Conservation (phyloP, 2,113 vertebrate species). For the Stigmatopora argus region DNA sequence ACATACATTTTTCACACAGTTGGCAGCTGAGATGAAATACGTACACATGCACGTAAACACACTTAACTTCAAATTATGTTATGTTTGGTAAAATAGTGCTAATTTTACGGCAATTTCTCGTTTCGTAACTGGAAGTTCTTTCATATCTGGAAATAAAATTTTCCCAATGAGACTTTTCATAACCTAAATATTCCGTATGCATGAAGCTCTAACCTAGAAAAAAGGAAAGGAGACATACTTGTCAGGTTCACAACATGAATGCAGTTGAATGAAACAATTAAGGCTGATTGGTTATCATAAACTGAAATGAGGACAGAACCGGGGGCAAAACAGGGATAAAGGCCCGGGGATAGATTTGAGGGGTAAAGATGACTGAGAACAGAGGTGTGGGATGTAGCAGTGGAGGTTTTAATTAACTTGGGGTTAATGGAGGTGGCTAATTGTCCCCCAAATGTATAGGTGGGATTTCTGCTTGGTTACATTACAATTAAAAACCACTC, state of each 20-base stretch:
- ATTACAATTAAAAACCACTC: slow-evolving; percentile 73
- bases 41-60: too few relatives aligned
- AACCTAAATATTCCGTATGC: background rate
- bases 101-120: too few relatives aligned
- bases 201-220: slow-evolving; percentile 40
- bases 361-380: slow-evolving; percentile 50
- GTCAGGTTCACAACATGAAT: slow-evolving; percentile 23
- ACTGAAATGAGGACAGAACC: slow-evolving; percentile 53
- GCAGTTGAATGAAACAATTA: slow-evolving; percentile 45
- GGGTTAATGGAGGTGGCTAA: slow-evolving; percentile 80
- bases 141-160: too few relatives aligned
- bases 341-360: slow-evolving; percentile 56
- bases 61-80: too few relatives aligned
- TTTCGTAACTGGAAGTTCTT: too few relatives aligned
- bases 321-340: slow-evolving; percentile 41
- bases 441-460: slow-evolving; percentile 75
- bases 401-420: slow-evolving; percentile 73
- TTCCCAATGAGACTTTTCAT: too few relatives aligned
- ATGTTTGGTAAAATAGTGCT: too few relatives aligned
- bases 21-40: too few relatives aligned
- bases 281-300: slow-evolving; percentile 30
- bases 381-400: slow-evolving; percentile 65
- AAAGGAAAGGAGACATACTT: slow-evolving; percentile 7
- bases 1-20: too few relatives aligned
- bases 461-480: slow-evolving; percentile 75